Conservation (phyloP, 2,888 invertebrate species). For the Xylota sylvarum region DNA sequence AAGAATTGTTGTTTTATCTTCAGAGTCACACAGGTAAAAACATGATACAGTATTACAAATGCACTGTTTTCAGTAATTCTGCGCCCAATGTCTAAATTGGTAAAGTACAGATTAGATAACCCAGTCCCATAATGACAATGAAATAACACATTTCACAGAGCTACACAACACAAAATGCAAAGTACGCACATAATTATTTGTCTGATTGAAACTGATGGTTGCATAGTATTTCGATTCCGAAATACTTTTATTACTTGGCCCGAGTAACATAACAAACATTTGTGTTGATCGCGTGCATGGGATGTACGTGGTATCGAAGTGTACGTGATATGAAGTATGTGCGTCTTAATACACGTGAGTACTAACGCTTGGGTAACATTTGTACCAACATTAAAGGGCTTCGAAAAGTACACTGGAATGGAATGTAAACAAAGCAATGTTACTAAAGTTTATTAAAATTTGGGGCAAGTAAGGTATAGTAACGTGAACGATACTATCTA, state of each 20-base stretch:
- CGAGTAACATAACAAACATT: background rate
- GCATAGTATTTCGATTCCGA: background rate
- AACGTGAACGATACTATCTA: background rate
- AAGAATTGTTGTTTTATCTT: slow-evolving; percentile 94
- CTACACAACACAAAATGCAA: too few relatives aligned
- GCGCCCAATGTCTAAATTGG: background rate
- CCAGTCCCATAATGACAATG: too few relatives aligned
- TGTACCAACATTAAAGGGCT: slow-evolving; percentile 35
- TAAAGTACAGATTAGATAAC: background rate
- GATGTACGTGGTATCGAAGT: background rate
- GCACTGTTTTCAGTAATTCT: background rate
- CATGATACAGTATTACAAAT: background rate
- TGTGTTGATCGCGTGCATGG: background rate
- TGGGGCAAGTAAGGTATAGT: slow-evolving; percentile 34
- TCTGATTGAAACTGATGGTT: too few relatives aligned
- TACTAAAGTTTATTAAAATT: slow-evolving; percentile 19
- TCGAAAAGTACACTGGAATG: background rate
- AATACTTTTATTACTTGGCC: background rate
- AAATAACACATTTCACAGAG: too few relatives aligned
- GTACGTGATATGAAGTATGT: slow-evolving; percentile 51
- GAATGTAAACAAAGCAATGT: slow-evolving; percentile 26
- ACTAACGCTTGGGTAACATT: background rate
- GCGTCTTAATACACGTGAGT: slow-evolving; percentile 18
- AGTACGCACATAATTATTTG: too few relatives aligned
- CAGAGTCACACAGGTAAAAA: slow-evolving; percentile 90